These are phyloP conservation scores for Laterallus jamaicensis DNA, from an alignment of 2,113 vertebrate genomes.

Conservation along the genomic window DNA sequence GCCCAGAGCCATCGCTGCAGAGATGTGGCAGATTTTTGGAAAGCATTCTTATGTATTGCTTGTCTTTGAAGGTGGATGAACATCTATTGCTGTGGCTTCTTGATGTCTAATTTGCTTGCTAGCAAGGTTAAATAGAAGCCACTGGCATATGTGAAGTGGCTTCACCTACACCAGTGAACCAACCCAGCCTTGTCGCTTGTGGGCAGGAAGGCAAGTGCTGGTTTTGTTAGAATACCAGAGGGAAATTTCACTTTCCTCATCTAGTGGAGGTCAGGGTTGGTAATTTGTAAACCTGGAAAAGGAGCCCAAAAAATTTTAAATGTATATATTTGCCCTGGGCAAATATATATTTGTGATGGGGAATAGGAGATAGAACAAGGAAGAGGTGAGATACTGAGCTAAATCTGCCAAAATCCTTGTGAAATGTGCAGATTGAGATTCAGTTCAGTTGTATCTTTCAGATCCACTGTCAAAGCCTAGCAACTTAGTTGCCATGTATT, in stretches of 20 bases:
- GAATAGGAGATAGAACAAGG: neutral
- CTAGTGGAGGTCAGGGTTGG: neutral
- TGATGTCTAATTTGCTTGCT: neutral
- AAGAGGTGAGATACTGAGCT: too few relatives aligned
- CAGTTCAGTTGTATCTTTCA: neutral
- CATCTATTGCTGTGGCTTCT: neutral
- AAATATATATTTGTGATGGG: neutral
- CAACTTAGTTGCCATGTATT: neutral
- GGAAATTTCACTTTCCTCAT: slow-evolving; percentile 33
- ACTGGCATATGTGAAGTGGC: neutral
- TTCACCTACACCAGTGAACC: neutral
- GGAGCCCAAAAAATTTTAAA: neutral
- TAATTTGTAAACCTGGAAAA: slow-evolving; percentile 15
- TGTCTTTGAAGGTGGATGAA: neutral
- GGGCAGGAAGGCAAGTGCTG: neutral
- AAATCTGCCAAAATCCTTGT: neutral
- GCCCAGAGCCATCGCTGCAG: neutral
- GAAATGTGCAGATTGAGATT: neutral
- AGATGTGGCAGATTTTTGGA: neutral
- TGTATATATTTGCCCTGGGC: neutral
- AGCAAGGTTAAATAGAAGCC: neutral
- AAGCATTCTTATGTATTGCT: neutral
- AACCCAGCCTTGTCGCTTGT: neutral
- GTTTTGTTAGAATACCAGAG: slow-evolving; percentile 37
- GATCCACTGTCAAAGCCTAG: neutral